Percentiles rank a stretch among this genome's conserved stretches.
Evolutionary conservation across 2,113 vertebrate species (phyloP).

Genomic region (Tachysurus fulvidraco): DNA sequence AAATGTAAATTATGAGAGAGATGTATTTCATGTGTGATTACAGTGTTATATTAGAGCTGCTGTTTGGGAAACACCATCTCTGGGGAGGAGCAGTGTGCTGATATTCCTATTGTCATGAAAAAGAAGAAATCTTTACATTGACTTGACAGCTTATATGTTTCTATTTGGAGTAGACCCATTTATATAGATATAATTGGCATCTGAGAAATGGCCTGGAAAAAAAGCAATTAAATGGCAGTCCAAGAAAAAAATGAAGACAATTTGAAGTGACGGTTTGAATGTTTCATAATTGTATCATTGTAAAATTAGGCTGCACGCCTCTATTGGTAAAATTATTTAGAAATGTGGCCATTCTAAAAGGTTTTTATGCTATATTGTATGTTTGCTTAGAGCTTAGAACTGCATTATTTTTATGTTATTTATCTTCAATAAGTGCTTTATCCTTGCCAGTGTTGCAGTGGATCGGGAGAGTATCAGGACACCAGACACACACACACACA

Average conservation of each 20-base stretch:
- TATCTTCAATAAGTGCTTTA: not conserved
- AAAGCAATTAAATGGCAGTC: not conserved
- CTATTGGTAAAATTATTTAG: not conserved
- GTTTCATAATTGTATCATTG: not conserved
- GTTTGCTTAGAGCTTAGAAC: constrained; percentile 31
- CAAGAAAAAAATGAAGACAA: not conserved
- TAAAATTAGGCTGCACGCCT: not conserved
- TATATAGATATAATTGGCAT: constrained; percentile 1
- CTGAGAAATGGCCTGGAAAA: not conserved
- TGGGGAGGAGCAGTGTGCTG: not conserved
- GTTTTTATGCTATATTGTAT: constrained; percentile 21
- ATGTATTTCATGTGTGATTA: not conserved
- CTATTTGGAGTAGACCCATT: not conserved
- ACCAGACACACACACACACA: not conserved
- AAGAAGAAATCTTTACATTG: constrained; percentile 5
- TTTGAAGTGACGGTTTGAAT: not conserved
- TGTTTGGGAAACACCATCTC: not conserved
- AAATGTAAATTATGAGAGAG: constrained; percentile 1
- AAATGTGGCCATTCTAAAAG: not conserved
- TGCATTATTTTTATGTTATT: not conserved
- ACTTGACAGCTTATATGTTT: not conserved
- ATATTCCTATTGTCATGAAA: not conserved
- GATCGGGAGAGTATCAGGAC: not conserved
- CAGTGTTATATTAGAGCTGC: constrained; percentile 12
- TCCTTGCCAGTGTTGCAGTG: not conserved